phyloP scores from a whole-genome alignment of 2,113 vertebrate genomes.

The Periophthalmus modestus region DNA sequence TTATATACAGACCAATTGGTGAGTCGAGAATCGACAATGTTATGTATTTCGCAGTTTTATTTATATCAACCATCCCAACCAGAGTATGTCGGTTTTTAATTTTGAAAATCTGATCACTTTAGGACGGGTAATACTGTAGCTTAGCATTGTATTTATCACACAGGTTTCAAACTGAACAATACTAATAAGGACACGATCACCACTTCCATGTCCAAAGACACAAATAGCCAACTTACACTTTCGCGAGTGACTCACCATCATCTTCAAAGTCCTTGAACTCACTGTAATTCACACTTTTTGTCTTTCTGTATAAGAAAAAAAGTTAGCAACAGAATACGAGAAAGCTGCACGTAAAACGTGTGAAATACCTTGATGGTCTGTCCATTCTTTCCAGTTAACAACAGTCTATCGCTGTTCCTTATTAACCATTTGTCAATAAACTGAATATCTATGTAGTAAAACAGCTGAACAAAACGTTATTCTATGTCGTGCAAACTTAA shows the following conservation, averaged over 20 bases:
- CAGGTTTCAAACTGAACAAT: not conserved
- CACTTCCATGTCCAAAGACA: not conserved
- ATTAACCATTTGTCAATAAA: not conserved
- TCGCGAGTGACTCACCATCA: constrained; percentile 60
- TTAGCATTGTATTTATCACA: not conserved
- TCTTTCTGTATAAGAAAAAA: constrained; percentile 60
- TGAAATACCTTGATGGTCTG: constrained; percentile 66
- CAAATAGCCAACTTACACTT: not conserved
- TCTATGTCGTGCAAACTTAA: not conserved
- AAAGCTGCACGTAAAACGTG: fast-evolving
- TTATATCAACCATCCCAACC: too few species aligned
- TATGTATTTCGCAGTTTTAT: too few species aligned
- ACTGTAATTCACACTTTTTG: constrained; percentile 70
- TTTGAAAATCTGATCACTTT: too few species aligned
- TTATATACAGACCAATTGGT: too few species aligned
- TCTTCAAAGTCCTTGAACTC: constrained; percentile 65
- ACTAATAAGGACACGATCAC: not conserved
- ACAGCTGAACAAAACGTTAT: not conserved
- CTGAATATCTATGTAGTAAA: not conserved
- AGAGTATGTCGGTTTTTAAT: too few species aligned
- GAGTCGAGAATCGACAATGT: too few species aligned
- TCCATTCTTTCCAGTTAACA: constrained; percentile 55
- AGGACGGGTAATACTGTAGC: too few species aligned
- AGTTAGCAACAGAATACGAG: not conserved
- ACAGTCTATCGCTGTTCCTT: too few species aligned